Evolutionary conservation across 2,888 invertebrate genomes (phyloP).

Genomic region (Tipula lateralis): DNA sequence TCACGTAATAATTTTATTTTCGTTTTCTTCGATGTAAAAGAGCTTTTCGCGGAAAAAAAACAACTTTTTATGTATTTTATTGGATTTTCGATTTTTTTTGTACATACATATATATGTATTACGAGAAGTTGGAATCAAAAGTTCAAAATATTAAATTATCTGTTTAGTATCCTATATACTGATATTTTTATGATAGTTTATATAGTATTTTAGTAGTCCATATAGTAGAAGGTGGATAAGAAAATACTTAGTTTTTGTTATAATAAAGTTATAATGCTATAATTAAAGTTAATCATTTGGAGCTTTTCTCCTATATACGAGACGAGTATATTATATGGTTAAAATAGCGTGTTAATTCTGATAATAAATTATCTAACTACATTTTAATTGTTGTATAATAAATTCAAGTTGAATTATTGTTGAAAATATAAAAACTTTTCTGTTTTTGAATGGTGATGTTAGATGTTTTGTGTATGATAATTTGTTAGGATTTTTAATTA

Average conservation of each 20-base stretch:
- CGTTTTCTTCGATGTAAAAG: not conserved
- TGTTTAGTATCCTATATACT: not conserved
- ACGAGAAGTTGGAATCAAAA: not conserved
- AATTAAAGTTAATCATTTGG: not conserved
- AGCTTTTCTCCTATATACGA: not conserved
- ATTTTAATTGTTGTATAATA: not conserved
- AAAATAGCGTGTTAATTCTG: not conserved
- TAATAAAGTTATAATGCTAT: not conserved
- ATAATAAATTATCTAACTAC: conserved; percentile 15
- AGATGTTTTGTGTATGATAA: not conserved
- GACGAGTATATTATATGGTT: not conserved
- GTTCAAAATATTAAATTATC: not conserved
- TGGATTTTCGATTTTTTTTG: not conserved
- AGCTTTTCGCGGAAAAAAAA: not conserved
- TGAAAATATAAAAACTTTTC: not conserved
- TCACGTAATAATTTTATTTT: not conserved
- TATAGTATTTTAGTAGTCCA: not conserved
- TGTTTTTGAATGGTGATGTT: not conserved
- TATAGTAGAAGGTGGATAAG: not conserved
- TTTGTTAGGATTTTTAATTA: not conserved
- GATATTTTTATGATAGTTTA: not conserved
- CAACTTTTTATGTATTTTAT: not conserved
- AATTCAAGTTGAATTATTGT: not conserved
- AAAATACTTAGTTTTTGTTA: not conserved
- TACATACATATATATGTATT: too few species aligned